Evolutionary conservation across 92 coral and sea anemone genomes (phyloP).

Genomic region (Porites evermanni): DNA sequence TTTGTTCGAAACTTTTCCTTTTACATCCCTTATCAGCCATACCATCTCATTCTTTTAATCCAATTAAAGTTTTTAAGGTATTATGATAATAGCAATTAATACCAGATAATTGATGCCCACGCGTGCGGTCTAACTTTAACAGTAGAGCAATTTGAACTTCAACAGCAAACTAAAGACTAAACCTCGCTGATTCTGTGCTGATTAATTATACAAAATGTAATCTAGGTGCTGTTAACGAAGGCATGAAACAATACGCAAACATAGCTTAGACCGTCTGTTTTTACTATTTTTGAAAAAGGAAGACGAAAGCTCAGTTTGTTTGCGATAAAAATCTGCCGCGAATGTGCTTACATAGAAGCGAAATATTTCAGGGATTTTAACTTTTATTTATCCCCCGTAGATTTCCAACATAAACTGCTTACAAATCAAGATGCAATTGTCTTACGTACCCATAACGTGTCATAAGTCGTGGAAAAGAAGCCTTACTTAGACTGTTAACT

Average conservation of each 20-base stretch:
- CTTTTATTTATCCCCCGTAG: background rate
- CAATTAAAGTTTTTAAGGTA: constrained; percentile 73
- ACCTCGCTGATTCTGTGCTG: background rate
- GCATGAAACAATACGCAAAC: background rate
- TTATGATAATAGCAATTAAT: constrained; percentile 79
- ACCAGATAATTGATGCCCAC: constrained; percentile 69
- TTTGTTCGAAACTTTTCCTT: background rate
- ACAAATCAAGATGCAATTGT: no score
- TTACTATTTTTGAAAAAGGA: background rate
- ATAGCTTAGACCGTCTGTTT: constrained; percentile 15
- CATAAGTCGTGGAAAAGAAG: background rate
- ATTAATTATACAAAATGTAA: background rate
- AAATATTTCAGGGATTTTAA: constrained; percentile 13
- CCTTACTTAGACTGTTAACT: background rate
- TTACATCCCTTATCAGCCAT: constrained; percentile 48
- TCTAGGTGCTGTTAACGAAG: background rate
- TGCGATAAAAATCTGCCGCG: constrained; percentile 43
- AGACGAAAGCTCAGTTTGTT: constrained; percentile 4
- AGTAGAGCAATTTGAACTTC: background rate
- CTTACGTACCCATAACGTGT: background rate
- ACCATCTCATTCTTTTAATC: constrained; percentile 71
- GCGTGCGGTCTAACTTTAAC: constrained; percentile 71
- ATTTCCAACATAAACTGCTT: background rate
- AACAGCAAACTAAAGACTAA: background rate
- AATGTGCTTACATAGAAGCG: constrained; percentile 14